These are phyloP conservation scores for Halcyon malimbica DNA, from an alignment of 2,113 vertebrate species.

Conservation along the genomic window DNA sequence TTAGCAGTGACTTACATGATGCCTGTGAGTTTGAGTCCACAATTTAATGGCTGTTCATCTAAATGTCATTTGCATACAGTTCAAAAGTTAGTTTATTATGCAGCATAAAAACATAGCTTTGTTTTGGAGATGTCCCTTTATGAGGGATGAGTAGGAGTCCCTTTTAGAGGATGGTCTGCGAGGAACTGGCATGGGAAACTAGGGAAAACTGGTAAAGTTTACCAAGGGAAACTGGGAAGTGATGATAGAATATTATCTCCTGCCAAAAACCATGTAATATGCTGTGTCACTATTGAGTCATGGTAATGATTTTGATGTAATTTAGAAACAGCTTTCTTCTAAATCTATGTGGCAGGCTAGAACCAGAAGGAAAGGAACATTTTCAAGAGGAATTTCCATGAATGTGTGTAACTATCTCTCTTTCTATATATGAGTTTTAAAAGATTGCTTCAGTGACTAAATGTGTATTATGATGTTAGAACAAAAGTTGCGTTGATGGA, in stretches of 20 bases:
- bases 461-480: background rate
- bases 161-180: background rate
- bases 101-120: background rate
- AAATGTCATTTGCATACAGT: background rate
- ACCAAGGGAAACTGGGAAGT: background rate
- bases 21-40: background rate
- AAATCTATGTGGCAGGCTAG: background rate
- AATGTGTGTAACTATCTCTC: background rate
- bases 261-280: background rate
- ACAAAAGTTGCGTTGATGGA: background rate
- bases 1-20: background rate
- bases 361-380: background rate
- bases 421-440: background rate
- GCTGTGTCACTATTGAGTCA: background rate
- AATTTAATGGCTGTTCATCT: background rate
- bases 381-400: background rate
- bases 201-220: background rate
- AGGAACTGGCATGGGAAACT: background rate
- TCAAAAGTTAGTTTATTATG: background rate
- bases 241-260: background rate
- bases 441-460: background rate
- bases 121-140: background rate
- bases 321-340: background rate
- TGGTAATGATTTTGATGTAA: background rate
- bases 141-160: no score